Percentiles rank a stretch among this genome's conserved stretches.
Evolutionary conservation across 2,113 vertebrate species (phyloP).

Genomic region (Coryphaenoides rupestris): DNA sequence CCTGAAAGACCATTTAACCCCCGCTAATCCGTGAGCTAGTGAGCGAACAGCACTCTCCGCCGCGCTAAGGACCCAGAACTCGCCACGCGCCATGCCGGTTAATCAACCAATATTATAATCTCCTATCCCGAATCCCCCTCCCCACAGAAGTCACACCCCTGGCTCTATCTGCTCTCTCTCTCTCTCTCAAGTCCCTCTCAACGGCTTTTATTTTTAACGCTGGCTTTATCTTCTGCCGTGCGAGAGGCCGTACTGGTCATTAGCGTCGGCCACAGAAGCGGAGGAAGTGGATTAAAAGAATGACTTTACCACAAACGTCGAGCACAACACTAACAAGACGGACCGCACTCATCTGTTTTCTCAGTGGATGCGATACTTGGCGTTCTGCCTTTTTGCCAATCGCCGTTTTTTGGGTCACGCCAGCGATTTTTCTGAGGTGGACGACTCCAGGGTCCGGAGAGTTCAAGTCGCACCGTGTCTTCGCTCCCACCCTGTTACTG

Average conservation of each 20-base stretch:
- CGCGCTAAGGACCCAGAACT: slow-evolving; percentile 47
- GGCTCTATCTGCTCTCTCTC: slow-evolving; percentile 6
- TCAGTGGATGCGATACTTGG: no score
- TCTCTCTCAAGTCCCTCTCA: background rate
- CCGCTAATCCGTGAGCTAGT: slow-evolving; percentile 61
- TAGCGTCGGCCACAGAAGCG: background rate
- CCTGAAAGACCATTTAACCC: slow-evolving; percentile 52
- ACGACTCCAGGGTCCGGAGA: no score
- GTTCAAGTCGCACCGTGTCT: no score
- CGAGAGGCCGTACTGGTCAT: background rate
- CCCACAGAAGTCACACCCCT: no score
- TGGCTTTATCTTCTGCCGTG: background rate
- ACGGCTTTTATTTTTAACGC: background rate
- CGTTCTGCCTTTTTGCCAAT: no score
- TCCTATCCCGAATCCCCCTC: background rate
- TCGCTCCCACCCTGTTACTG: no score
- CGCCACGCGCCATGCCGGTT: slow-evolving; percentile 44
- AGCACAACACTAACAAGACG: no score
- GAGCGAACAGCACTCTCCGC: slow-evolving; percentile 46
- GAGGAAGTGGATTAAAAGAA: background rate
- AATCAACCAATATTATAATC: slow-evolving; percentile 58
- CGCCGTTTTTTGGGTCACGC: no score
- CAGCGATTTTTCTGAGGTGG: no score
- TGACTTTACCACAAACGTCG: no score
- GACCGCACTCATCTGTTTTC: no score